Evolutionary conservation across 2,797 vertebrate species (phyloP).

Genomic region (Hozukius guyotensis): DNA sequence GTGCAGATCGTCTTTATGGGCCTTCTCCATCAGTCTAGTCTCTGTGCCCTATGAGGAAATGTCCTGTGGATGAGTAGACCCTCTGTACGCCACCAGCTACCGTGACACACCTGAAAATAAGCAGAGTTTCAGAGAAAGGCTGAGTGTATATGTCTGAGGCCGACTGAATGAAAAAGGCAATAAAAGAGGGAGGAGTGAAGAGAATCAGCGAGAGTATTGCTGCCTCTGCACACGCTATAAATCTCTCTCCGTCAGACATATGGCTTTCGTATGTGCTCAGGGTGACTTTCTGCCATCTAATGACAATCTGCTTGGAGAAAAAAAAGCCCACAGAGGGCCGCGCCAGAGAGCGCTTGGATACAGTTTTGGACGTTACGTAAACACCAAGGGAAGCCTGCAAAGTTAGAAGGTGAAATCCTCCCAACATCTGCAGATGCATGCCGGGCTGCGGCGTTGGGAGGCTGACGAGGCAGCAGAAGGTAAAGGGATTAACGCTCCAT

Average conservation of each 20-base stretch:
- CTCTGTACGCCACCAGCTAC: not conserved
- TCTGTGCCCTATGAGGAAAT: not conserved
- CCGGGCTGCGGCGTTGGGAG: not conserved
- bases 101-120: slow-evolving; percentile 10
- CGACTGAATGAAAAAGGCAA: not conserved
- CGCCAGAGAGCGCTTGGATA: slow-evolving; percentile 16
- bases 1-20: not conserved
- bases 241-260: slow-evolving; percentile 35
- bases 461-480: slow-evolving; percentile 46
- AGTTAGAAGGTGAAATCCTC: slow-evolving; percentile 40
- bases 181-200: slow-evolving; percentile 15
- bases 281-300: slow-evolving; percentile 19
- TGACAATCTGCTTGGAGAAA: slow-evolving; percentile 18
- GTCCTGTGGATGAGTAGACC: not conserved
- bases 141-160: not conserved
- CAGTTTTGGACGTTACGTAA: slow-evolving; percentile 41
- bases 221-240: slow-evolving; percentile 18
- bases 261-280: slow-evolving; percentile 44
- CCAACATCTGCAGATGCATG: slow-evolving; percentile 40
- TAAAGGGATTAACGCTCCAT: slow-evolving; percentile 45
- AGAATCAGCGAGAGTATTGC: not conserved
- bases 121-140: not conserved
- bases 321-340: not conserved
- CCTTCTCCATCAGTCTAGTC: not conserved
- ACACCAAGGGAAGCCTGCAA: slow-evolving; percentile 52